phyloP scores from a whole-genome alignment of 2,113 vertebrate genomes.

The Opisthocomus hoazin region DNA sequence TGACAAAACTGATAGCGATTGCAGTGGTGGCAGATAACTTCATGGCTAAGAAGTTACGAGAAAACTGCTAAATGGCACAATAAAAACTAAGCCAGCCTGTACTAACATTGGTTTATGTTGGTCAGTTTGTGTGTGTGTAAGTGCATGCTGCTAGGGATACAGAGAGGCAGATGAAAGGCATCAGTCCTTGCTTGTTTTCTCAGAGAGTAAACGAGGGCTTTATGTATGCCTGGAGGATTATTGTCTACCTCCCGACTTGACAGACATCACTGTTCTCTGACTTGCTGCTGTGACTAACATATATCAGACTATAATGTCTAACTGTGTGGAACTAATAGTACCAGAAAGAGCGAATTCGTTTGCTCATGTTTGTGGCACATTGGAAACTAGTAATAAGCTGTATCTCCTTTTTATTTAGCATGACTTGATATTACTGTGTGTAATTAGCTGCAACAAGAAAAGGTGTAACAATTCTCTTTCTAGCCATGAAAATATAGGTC shows the following conservation, averaged over 20 bases:
- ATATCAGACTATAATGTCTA: conserved; percentile 25
- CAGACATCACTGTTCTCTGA: not conserved
- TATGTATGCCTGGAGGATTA: not conserved
- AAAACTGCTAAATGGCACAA: not conserved
- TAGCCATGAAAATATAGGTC: not conserved
- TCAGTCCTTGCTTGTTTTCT: not conserved
- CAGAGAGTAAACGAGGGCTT: not conserved
- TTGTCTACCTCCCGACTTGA: not conserved
- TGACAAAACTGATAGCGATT: not conserved
- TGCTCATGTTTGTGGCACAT: not conserved
- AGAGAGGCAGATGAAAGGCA: not conserved
- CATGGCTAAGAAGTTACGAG: not conserved
- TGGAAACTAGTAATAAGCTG: not conserved
- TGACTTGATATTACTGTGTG: not conserved
- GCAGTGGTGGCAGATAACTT: not conserved
- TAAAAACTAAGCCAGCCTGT: not conserved
- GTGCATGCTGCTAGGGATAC: not conserved
- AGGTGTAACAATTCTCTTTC: not conserved
- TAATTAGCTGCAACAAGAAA: not conserved
- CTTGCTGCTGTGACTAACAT: not conserved
- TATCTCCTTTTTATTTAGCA: conserved; percentile 6
- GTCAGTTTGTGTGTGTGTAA: not conserved
- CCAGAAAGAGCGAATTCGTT: conserved; percentile 37
- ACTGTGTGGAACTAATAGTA: conserved; percentile 47
- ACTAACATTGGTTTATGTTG: not conserved